These are phyloP conservation scores for Rattus norvegicus DNA, from an alignment of 2,113 vertebrate genomes.

Conservation along the genomic window DNA sequence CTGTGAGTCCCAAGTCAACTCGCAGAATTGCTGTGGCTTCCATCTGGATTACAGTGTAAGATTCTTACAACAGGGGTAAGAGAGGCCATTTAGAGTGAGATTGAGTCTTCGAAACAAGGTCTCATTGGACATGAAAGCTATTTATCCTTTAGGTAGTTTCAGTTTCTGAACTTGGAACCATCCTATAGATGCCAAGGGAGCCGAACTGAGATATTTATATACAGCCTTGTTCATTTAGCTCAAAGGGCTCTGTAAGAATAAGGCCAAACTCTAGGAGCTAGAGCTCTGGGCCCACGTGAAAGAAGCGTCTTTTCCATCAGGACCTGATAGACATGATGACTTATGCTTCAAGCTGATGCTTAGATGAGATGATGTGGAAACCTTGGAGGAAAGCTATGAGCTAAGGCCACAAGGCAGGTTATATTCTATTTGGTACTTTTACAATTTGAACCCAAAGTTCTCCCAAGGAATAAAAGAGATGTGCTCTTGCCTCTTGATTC, in stretches of 20 bases:
- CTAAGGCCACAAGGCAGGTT: neutral
- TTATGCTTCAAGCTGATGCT: neutral
- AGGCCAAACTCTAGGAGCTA: neutral
- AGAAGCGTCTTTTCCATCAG: neutral
- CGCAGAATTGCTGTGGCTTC: neutral
- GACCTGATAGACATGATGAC: neutral
- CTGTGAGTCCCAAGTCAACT: neutral
- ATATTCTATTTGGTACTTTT: neutral
- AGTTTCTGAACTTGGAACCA: no score
- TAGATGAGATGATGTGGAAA: neutral
- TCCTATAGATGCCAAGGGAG: neutral
- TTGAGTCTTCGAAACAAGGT: neutral
- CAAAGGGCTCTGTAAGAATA: neutral
- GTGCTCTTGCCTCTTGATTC: neutral
- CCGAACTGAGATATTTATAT: neutral
- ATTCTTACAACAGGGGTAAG: neutral
- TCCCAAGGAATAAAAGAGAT: neutral
- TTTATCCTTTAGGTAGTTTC: neutral
- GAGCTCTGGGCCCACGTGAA: neutral
- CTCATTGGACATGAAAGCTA: neutral
- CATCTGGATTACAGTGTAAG: neutral
- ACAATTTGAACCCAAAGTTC: neutral
- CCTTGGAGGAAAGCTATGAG: neutral
- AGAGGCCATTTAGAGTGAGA: neutral
- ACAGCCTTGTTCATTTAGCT: neutral